Evolutionary conservation across 2,113 vertebrate species (phyloP).

Genomic region (Felis chaus): DNA sequence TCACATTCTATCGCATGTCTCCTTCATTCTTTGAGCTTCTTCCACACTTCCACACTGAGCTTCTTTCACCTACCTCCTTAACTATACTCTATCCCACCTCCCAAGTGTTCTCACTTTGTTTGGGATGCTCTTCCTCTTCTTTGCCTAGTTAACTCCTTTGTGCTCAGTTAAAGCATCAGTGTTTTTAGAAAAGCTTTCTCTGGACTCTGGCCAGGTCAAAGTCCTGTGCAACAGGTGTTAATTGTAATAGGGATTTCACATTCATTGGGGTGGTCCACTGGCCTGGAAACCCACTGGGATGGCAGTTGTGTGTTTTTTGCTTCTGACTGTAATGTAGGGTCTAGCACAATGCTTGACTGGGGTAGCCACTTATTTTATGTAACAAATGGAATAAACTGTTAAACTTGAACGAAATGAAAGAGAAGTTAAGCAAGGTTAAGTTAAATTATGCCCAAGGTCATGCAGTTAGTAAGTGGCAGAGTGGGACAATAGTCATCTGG

Average conservation of each 20-base stretch:
- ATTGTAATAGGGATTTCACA: not conserved
- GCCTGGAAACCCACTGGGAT: not conserved
- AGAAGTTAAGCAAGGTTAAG: not conserved
- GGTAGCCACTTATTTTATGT: slow-evolving; percentile 9
- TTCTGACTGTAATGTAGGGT: not conserved
- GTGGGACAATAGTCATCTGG: not conserved
- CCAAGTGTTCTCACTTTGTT: not conserved
- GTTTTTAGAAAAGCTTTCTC: slow-evolving; percentile 16
- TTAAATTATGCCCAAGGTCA: not conserved
- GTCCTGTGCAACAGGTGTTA: not conserved
- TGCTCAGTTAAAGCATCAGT: not conserved
- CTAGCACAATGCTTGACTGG: not conserved
- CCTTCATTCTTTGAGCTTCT: not conserved
- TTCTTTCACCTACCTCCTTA: not conserved
- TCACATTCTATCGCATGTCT: not conserved
- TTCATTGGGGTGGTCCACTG: not conserved
- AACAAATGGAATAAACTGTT: slow-evolving; percentile 40
- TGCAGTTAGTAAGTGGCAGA: not conserved
- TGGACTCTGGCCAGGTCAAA: not conserved
- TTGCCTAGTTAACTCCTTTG: not conserved
- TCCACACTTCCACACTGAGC: not conserved
- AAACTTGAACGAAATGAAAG: slow-evolving; percentile 10
- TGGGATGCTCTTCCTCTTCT: not conserved
- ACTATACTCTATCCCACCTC: not conserved
- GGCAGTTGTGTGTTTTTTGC: not conserved